phyloP scores from a whole-genome alignment of 2,113 vertebrate species.

The Numenius arquata region DNA sequence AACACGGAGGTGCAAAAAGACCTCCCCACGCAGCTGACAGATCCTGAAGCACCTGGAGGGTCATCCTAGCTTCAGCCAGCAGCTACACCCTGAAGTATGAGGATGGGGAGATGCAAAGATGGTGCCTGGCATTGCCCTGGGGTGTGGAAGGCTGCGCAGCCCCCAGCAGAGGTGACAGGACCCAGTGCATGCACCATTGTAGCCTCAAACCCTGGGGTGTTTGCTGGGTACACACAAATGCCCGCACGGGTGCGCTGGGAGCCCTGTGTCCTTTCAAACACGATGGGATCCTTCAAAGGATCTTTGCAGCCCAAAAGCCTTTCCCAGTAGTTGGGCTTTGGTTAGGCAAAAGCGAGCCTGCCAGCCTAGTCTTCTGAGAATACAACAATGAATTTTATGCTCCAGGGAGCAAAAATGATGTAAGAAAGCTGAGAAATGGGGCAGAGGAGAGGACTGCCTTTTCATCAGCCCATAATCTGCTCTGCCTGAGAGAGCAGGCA shows the following conservation, averaged over 20 bases:
- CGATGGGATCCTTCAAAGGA: neutral
- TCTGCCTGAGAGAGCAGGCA: neutral
- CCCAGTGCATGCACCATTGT: neutral
- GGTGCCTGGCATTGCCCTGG: neutral
- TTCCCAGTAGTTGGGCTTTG: neutral
- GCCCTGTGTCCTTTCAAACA: neutral
- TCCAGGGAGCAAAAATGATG: neutral
- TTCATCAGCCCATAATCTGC: neutral
- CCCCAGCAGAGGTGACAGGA: neutral
- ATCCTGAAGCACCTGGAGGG: neutral
- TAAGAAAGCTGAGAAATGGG: slow-evolving; percentile 9
- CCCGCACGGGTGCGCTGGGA: neutral
- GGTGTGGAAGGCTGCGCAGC: neutral
- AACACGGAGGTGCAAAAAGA: neutral
- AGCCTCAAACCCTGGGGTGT: neutral
- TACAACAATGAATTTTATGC: neutral
- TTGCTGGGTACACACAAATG: neutral
- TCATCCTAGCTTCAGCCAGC: neutral
- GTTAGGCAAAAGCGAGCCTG: neutral
- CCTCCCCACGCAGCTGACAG: neutral
- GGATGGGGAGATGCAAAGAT: neutral
- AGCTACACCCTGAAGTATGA: neutral
- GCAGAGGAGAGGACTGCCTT: neutral
- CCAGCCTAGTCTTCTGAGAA: neutral
- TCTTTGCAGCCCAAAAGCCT: neutral